A percentile compares a stretch with the other conserved stretches of the same genome.
These are phyloP conservation scores for Chaenogobius annularis DNA, from an alignment of 2,113 vertebrate genomes.

Conservation along the genomic window DNA sequence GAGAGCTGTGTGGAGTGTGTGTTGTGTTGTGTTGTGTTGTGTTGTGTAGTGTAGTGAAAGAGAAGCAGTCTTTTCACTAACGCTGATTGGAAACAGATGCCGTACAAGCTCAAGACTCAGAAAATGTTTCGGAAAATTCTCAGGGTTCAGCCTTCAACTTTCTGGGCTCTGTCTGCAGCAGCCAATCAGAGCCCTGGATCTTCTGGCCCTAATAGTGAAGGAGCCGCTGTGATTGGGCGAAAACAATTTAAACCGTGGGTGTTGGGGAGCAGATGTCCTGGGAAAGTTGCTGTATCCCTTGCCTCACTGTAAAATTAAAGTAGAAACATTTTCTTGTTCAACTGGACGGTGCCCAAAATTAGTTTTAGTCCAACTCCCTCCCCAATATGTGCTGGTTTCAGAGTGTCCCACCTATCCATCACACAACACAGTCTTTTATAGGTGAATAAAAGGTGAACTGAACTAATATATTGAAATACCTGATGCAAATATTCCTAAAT, in stretches of 20 bases:
- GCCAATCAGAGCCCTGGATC: slow-evolving; percentile 67
- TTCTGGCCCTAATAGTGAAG: slow-evolving; percentile 50
- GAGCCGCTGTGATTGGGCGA: slow-evolving; percentile 65
- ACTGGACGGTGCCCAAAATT: slow-evolving; percentile 78
- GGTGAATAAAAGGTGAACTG: neutral
- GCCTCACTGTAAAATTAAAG: slow-evolving; percentile 72
- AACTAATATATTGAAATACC: neutral
- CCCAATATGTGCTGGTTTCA: slow-evolving; percentile 24
- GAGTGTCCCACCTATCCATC: slow-evolving; percentile 16
- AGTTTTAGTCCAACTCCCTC: slow-evolving; percentile 63
- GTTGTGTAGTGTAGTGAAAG: slow-evolving; percentile 44
- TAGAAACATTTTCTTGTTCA: slow-evolving; percentile 76
- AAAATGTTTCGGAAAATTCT: slow-evolving; percentile 81
- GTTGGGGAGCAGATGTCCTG: slow-evolving; percentile 83
- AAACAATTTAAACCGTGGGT: slow-evolving; percentile 66
- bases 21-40: slow-evolving; percentile 22
- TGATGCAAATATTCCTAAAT: neutral
- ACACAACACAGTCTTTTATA: slow-evolving; percentile 18
- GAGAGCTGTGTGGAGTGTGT: slow-evolving; percentile 10
- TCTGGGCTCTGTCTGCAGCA: slow-evolving; percentile 72
- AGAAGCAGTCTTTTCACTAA: slow-evolving; percentile 68
- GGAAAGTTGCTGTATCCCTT: slow-evolving; percentile 81
- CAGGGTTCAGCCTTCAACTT: slow-evolving; percentile 77
- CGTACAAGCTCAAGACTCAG: slow-evolving; percentile 64
- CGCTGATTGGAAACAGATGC: slow-evolving; percentile 86